Evolutionary conservation across 2,888 invertebrate species (phyloP), one percentile per base, ranked within the genome.

Genomic region (Acrocyrtus sp.): DNA sequence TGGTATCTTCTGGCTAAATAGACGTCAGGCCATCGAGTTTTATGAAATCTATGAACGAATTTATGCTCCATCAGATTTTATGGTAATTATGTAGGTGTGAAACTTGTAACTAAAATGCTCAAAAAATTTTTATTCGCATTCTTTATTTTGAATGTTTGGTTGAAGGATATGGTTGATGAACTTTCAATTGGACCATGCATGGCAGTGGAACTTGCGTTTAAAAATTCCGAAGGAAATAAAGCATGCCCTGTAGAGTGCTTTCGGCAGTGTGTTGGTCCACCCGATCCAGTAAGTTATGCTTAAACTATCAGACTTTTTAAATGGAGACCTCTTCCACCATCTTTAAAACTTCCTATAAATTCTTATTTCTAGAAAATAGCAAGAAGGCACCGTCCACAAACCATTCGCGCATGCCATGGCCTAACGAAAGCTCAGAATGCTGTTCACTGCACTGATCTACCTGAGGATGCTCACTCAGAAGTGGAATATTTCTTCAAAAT

Each of bases 361-460:
- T 56, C 39, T 12, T 5, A 19, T 15, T 76, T n/a, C n/a, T 83
- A 93, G 93, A 94, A 95, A 83, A 90, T 96, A 72, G 96, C 94
- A 0, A 88, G 91, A 80, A 89, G 94, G 78, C 86, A 97, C 8
- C 88, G 95, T 17, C 95, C 96, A 0, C 86, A 91, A 78, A 93
- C 95, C 0, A 84, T 97, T 47, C 87, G 97, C 81, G 95, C 96
- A 1, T 89, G 89, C 82, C 93, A 92, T 85, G 97, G 97, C 0
- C 88, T 87, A 47, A 90, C 90, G 47, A 94, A 92, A 85, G 89
- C 94, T 22, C 88, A 90, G 83, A 97, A 97, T 85, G 96, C 93
- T 3, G 87, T 97, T 6, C 97, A 97, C 84, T 96, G 96, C 83
- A 96, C 97, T 22, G 97, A 97, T 86, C 86, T 97, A 67, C 89